Evolutionary conservation across 1,140 invertebrate species (phyloP).

Genomic region (Charaxes varanes): DNA sequence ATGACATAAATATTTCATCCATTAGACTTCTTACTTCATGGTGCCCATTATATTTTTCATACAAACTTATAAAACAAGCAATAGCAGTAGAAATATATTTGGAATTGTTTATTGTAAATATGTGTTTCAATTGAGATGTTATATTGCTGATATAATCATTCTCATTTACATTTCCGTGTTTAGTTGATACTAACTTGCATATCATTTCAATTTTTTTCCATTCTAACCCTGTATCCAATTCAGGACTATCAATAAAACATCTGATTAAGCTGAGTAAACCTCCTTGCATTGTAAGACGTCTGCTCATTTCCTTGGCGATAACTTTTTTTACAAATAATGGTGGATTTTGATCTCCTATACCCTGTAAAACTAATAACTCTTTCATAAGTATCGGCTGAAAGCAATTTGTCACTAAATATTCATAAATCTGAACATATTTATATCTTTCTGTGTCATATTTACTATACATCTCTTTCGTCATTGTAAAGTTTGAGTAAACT

Average conservation of each 20-base stretch:
- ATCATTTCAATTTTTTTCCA: slow-evolving; percentile 81
- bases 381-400: slow-evolving; percentile 78
- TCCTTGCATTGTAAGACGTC: slow-evolving; percentile 73
- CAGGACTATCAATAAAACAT: slow-evolving; percentile 77
- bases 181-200: slow-evolving; percentile 77
- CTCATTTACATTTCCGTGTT: slow-evolving; percentile 70
- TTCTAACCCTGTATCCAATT: slow-evolving; percentile 72
- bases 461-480: slow-evolving; percentile 73
- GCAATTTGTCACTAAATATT: slow-evolving; percentile 73
- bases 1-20: slow-evolving; percentile 57
- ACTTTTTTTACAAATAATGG: slow-evolving; percentile 79
- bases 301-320: slow-evolving; percentile 77
- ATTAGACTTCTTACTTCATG: slow-evolving; percentile 60
- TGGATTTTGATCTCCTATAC: slow-evolving; percentile 71
- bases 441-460: slow-evolving; percentile 71
- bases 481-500: slow-evolving; percentile 54
- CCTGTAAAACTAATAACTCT: slow-evolving; percentile 81
- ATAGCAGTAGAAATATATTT: slow-evolving; percentile 69
- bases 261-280: slow-evolving; percentile 77
- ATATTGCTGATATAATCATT: slow-evolving; percentile 74
- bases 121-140: slow-evolving; percentile 67
- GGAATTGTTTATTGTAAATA: slow-evolving; percentile 60
- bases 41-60: slow-evolving; percentile 64
- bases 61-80: slow-evolving; percentile 72
- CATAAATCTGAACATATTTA: slow-evolving; percentile 72